phyloP scores from a whole-genome alignment of 2,888 invertebrate genomes.

The Cyaniris semiargus region DNA sequence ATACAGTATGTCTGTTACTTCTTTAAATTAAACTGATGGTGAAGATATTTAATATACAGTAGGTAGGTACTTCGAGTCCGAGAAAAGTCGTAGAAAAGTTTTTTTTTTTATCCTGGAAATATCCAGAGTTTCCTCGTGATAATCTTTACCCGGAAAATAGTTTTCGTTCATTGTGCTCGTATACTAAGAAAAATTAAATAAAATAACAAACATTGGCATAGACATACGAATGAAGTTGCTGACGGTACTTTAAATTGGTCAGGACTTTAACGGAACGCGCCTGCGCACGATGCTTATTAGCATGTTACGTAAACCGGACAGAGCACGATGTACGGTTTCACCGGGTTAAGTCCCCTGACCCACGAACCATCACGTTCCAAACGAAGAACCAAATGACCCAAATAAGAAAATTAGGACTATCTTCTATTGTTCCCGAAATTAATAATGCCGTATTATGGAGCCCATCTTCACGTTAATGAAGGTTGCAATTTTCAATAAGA shows the following conservation, averaged over 20 bases:
- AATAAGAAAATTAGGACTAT: background rate
- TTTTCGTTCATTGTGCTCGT: no score
- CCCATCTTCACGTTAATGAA: background rate
- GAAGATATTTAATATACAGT: no score
- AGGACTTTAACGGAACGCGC: slow-evolving; percentile 45
- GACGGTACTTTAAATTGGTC: slow-evolving; percentile 42
- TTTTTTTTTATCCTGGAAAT: no score
- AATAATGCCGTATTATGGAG: background rate
- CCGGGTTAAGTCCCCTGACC: slow-evolving; percentile 14
- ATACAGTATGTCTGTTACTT: no score
- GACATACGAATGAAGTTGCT: no score
- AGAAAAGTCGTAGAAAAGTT: no score
- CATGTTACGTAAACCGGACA: slow-evolving; percentile 42
- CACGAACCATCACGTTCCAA: slow-evolving; percentile 5
- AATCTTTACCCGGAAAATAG: no score
- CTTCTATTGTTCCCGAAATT: background rate
- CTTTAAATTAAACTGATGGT: no score
- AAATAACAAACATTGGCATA: no score
- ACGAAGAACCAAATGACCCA: background rate
- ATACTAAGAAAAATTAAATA: no score
- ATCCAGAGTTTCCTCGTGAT: no score
- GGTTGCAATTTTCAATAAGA: background rate
- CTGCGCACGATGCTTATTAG: slow-evolving; percentile 42
- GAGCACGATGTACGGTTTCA: slow-evolving; percentile 31
- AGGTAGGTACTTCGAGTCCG: no score